Conservation (phyloP, 2,888 invertebrate genomes). For the Sympetrum striolatum region DNA sequence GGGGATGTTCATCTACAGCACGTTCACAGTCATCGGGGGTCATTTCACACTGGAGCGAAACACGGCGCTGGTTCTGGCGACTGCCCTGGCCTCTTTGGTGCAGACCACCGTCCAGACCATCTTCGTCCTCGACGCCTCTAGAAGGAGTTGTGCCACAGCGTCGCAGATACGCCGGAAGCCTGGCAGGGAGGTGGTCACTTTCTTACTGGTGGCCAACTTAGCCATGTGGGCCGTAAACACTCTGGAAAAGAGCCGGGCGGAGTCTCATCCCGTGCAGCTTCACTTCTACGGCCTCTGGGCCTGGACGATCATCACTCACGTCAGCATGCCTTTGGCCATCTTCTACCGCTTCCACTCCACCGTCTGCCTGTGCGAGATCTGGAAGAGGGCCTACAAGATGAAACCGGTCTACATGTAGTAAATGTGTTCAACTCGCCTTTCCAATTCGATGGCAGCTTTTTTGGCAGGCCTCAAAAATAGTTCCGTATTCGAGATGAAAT, state of each 20-base stretch:
- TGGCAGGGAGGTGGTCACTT: conserved; percentile 92
- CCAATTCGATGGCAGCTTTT: too few relatives aligned
- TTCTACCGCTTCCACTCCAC: conserved; percentile 96
- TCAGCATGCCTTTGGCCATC: conserved; percentile 90
- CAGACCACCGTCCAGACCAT: conserved; percentile 91
- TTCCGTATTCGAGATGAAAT: not conserved
- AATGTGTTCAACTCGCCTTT: too few relatives aligned
- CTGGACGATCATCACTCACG: conserved; percentile 94
- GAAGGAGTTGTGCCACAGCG: conserved; percentile 80
- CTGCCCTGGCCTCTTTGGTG: conserved; percentile 82
- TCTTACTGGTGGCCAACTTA: conserved; percentile 85
- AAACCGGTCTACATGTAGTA: conserved; percentile 83
- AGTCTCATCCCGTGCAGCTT: conserved; percentile 89
- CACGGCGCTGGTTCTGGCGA: conserved; percentile 80
- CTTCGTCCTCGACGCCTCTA: conserved; percentile 89
- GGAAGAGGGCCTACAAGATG: conserved; percentile 94
- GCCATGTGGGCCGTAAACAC: conserved; percentile 96
- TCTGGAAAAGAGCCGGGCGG: conserved; percentile 87
- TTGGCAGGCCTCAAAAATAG: not conserved
- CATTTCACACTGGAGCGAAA: conserved; percentile 84
- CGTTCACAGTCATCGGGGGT: conserved; percentile 92
- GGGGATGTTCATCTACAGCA: conserved; percentile 92
- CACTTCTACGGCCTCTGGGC: conserved; percentile 94
- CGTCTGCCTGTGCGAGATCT: conserved; percentile 93
- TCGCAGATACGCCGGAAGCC: conserved; percentile 87